Conservation (phyloP, 2,888 invertebrate species). For the Tyria jacobaeae region DNA sequence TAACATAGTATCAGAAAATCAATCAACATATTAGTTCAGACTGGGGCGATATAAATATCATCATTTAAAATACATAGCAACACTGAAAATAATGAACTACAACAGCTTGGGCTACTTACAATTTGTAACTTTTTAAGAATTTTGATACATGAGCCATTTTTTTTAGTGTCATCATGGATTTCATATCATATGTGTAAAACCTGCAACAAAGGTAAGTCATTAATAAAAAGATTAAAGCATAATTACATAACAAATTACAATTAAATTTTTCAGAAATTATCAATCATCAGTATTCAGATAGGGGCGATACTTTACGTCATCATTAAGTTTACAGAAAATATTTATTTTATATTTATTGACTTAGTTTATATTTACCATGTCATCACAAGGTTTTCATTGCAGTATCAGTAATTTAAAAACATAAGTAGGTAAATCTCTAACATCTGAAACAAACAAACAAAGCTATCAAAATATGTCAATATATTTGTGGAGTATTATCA, state of each 20-base stretch:
- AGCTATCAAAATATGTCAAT: neutral
- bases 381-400: too few relatives aligned
- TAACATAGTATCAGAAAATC: constrained; percentile 52
- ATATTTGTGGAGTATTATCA: neutral
- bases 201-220: neutral
- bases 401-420: neutral
- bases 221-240: too few relatives aligned
- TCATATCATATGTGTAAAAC: neutral
- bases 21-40: constrained; percentile 68
- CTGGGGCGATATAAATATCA: constrained; percentile 72
- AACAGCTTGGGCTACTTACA: neutral
- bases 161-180: neutral
- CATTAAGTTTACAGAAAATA: neutral
- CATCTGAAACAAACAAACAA: constrained; percentile 2
- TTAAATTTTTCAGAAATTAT: constrained; percentile 29
- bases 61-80: constrained; percentile 40
- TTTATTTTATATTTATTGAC: neutral
- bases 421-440: neutral
- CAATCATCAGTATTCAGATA: constrained; percentile 32
- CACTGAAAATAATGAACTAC: neutral
- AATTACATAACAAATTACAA: too few relatives aligned
- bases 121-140: neutral
- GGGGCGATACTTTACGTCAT: constrained; percentile 36
- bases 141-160: neutral
- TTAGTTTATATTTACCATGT: too few relatives aligned